Evolutionary conservation across 2,797 vertebrate genomes (phyloP).

Genomic region (Linurgus olivaceus): DNA sequence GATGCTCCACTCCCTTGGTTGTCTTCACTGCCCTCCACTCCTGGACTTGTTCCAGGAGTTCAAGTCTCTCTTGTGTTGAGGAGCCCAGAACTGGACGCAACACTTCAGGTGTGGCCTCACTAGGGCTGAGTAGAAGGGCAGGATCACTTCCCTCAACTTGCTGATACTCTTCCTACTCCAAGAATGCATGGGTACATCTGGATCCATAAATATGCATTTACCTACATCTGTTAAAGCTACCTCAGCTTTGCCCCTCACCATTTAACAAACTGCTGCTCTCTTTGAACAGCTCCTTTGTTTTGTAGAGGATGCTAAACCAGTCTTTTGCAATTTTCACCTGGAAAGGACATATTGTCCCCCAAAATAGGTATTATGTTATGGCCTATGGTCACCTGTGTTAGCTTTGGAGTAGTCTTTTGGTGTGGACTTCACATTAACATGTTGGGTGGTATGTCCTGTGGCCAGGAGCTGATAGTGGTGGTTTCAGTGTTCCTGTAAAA

Average conservation of each 20-base stretch:
- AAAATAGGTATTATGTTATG: background rate
- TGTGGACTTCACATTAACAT: accelerated
- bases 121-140: background rate
- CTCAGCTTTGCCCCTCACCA: background rate
- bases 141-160: background rate
- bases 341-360: background rate
- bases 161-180: background rate
- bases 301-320: background rate
- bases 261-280: background rate
- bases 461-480: background rate
- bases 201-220: background rate
- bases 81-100: background rate
- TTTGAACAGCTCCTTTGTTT: background rate
- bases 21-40: background rate
- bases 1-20: background rate
- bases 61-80: background rate
- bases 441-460: background rate
- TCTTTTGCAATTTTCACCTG: background rate
- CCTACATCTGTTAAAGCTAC: background rate
- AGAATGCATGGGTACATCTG: background rate
- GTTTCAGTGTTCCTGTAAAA: background rate
- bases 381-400: background rate
- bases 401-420: background rate
- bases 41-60: background rate
- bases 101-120: background rate